A percentile compares a stretch with the other conserved stretches of the same genome.
phyloP scores from a whole-genome alignment of 2,797 vertebrate species.

The Eidolon dupreanum region DNA sequence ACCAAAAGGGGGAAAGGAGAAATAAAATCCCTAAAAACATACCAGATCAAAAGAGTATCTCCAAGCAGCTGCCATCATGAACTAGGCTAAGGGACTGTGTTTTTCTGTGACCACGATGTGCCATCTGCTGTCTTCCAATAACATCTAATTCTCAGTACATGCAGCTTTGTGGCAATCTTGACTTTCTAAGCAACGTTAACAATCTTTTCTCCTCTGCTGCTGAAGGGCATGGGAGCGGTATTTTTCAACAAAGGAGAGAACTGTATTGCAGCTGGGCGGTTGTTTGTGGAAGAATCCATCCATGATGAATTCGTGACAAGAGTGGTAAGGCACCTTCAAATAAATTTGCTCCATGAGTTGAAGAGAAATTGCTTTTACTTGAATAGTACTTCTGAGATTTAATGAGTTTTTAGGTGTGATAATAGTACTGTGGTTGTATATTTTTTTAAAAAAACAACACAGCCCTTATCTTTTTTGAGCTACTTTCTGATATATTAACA shows the following conservation, averaged over 20 bases:
- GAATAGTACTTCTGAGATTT: not conserved
- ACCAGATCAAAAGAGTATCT: not conserved
- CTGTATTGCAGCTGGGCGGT: slow-evolving; percentile 96
- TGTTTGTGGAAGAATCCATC: slow-evolving; percentile 97
- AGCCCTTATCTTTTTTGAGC: not conserved
- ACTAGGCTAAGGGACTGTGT: not conserved
- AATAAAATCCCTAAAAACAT: not conserved
- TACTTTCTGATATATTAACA: not conserved
- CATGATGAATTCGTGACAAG: slow-evolving; percentile 94
- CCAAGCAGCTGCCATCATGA: not conserved
- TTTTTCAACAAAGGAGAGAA: slow-evolving; percentile 99
- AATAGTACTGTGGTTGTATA: not conserved
- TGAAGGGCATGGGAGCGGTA: slow-evolving; percentile 96
- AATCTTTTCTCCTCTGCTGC: not conserved
- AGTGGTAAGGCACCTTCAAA: slow-evolving; percentile 91
- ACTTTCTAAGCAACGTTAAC: not conserved
- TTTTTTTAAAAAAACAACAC: not conserved
- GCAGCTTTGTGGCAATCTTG: too few species aligned
- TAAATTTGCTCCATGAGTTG: accelerated
- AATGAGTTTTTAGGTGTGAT: not conserved
- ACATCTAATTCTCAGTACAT: not conserved
- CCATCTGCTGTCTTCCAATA: not conserved
- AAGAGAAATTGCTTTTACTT: not conserved
- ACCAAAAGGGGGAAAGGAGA: not conserved
- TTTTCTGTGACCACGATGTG: not conserved